A percentile compares a stretch with the other conserved stretches of the same genome.
Conservation (phyloP, 2,888 invertebrate species). For the Hartigia nigra region DNA sequence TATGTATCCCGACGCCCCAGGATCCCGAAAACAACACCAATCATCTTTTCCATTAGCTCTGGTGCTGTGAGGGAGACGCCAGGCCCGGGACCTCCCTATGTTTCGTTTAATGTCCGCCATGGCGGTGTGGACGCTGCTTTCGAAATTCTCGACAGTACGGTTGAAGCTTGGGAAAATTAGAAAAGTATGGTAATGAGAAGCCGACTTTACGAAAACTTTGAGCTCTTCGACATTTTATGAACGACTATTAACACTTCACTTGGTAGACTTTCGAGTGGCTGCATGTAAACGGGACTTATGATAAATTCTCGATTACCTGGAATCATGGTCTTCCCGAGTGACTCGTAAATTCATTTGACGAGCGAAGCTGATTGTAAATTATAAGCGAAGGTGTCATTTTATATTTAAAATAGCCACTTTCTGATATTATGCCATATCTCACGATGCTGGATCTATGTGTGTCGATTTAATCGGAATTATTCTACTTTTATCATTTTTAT, state of each 20-base stretch:
- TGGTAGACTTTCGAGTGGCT: background rate
- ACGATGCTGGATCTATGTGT: background rate
- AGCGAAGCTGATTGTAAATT: background rate
- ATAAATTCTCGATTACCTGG: background rate
- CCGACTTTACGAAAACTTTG: background rate
- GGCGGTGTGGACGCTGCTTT: background rate
- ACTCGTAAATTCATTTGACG: background rate
- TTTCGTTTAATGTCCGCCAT: constrained; percentile 1
- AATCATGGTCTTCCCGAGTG: background rate
- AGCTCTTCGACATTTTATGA: background rate
- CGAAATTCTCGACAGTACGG: background rate
- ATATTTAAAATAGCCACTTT: background rate
- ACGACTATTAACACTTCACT: background rate
- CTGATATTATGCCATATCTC: background rate
- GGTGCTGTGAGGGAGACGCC: background rate
- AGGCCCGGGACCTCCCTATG: background rate
- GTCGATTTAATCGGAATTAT: background rate
- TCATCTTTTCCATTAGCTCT: constrained; percentile 9
- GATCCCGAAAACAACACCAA: constrained; percentile 10
- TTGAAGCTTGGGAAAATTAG: background rate
- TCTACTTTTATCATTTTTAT: background rate
- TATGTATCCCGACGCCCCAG: constrained; percentile 8
- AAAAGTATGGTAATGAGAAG: constrained; percentile 5
- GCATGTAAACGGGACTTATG: background rate
- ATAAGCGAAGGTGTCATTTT: background rate